These are phyloP conservation scores for Pitta sordida DNA, from an alignment of 2,113 vertebrate species.

Conservation along the genomic window DNA sequence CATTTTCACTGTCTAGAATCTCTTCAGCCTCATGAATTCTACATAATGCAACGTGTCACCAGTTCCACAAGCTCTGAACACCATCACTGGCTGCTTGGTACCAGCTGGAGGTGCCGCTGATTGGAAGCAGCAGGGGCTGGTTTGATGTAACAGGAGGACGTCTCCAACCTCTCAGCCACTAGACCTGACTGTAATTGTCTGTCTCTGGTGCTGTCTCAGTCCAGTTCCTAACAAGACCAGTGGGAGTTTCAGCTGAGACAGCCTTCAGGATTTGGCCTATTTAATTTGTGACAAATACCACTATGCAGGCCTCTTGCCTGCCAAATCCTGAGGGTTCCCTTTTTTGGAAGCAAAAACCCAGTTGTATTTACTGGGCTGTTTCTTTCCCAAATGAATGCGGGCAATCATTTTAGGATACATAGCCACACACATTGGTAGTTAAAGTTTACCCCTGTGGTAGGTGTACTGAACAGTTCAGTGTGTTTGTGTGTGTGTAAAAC, in stretches of 20 bases:
- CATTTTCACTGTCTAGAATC: neutral
- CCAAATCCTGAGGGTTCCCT: neutral
- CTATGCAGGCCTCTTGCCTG: neutral
- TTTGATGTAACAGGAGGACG: rapidly evolving
- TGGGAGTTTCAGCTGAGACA: neutral
- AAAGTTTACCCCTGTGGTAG: neutral
- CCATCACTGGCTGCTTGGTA: neutral
- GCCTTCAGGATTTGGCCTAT: neutral
- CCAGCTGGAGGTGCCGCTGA: neutral
- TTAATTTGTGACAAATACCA: neutral
- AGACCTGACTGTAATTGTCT: neutral
- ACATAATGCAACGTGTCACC: neutral
- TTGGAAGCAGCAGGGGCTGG: neutral
- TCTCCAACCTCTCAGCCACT: neutral
- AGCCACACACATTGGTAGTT: neutral
- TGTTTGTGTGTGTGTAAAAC: neutral
- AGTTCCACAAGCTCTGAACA: neutral
- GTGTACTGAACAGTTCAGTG: neutral
- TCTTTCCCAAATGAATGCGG: neutral
- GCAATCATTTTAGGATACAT: neutral
- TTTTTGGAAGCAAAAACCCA: neutral
- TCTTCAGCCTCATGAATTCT: neutral
- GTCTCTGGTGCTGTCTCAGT: neutral
- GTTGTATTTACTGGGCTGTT: neutral
- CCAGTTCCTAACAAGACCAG: neutral